Evolutionary conservation across 2,113 vertebrate genomes (phyloP).

Genomic region (Thomomys bottae): DNA sequence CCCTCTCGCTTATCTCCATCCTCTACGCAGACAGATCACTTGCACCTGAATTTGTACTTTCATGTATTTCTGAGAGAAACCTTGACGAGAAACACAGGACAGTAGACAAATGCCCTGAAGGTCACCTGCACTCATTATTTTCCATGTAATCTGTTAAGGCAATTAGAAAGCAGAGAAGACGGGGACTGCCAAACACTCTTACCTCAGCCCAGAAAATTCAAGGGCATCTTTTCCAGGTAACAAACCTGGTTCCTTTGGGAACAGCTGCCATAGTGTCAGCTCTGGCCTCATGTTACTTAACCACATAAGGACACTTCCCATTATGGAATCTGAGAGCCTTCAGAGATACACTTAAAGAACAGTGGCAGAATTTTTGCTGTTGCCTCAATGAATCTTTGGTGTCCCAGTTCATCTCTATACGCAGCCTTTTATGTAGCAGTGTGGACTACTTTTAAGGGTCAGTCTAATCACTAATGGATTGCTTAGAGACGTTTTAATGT

Average conservation of each 20-base stretch:
- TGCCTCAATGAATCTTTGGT: neutral
- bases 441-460: neutral
- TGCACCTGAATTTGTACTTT: neutral
- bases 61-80: neutral
- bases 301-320: neutral
- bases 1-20: neutral
- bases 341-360: neutral
- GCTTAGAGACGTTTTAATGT: neutral
- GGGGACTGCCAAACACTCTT: neutral
- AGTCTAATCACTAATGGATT: neutral
- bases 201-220: slow-evolving; percentile 44
- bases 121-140: neutral
- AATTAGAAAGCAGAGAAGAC: slow-evolving; percentile 9
- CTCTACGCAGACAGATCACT: neutral
- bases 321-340: neutral
- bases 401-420: neutral
- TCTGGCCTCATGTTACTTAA: slow-evolving; percentile 36
- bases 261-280: slow-evolving; percentile 16
- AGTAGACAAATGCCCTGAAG: neutral
- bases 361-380: neutral
- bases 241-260: neutral
- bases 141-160: neutral
- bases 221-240: slow-evolving; percentile 57
- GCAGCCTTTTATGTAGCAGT: neutral
- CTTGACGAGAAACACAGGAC: neutral